A percentile compares a stretch with the other conserved stretches of the same genome.
Evolutionary conservation across 2,797 vertebrate genomes (phyloP).

Genomic region (Amblyraja radiata): DNA sequence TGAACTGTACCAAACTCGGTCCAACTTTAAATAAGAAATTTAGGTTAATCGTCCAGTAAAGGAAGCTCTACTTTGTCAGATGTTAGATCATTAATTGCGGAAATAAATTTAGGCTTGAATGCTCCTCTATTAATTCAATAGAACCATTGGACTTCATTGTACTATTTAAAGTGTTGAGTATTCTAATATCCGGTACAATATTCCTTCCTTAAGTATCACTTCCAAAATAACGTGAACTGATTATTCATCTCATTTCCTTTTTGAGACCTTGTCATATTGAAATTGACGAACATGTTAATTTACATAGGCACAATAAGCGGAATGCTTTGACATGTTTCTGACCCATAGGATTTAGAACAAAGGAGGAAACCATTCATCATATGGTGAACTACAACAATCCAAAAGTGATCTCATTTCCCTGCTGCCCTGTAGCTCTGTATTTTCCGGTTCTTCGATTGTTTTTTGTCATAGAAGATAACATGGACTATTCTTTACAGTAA

Average conservation of each 20-base stretch:
- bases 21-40: not conserved
- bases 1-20: no score
- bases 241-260: not conserved
- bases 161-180: not conserved
- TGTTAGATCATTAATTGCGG: no score
- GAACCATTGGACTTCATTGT: not conserved
- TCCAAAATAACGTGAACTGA: not conserved
- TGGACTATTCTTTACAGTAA: not conserved
- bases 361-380: not conserved
- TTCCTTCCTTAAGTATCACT: no score
- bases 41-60: no score
- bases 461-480: not conserved
- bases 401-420: not conserved
- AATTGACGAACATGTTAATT: not conserved
- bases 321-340: not conserved
- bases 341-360: not conserved
- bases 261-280: not conserved
- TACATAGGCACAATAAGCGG: not conserved
- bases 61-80: no score
- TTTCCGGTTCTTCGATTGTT: not conserved
- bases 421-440: not conserved
- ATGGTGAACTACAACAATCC: not conserved
- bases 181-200: not conserved
- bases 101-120: not conserved
- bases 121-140: not conserved